Percentiles rank a stretch among this genome's conserved stretches.
Conservation (phyloP, 2,888 invertebrate species). For the Lepidocyrtinus sp. region DNA sequence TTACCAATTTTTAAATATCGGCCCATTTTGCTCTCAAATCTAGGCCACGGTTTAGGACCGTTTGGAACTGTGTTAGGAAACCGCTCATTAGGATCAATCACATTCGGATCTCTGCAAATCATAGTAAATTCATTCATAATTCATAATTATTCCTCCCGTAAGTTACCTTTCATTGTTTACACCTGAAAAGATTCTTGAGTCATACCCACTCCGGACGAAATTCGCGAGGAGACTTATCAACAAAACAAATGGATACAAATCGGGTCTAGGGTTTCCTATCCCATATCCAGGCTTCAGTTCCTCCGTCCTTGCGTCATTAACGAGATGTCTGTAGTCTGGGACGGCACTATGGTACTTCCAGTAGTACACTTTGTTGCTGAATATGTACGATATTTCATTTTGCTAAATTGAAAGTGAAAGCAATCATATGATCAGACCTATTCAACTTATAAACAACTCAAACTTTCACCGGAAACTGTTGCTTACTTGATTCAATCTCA, state of each 20-base stretch:
- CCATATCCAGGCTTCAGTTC: slow-evolving; percentile 41
- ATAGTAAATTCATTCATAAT: not conserved
- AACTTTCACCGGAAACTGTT: too few species aligned
- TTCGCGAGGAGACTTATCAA: slow-evolving; percentile 65
- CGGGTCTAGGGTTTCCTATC: slow-evolving; percentile 8
- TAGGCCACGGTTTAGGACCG: slow-evolving; percentile 66
- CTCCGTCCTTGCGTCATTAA: slow-evolving; percentile 46
- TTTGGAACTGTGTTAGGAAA: slow-evolving; percentile 43
- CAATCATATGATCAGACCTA: not conserved
- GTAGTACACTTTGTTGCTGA: slow-evolving; percentile 66
- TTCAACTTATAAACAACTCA: not conserved
- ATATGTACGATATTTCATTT: slow-evolving; percentile 68
- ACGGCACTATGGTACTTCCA: slow-evolving; percentile 62
- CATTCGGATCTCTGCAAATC: slow-evolving; percentile 64
- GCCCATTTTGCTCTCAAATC: slow-evolving; percentile 58
- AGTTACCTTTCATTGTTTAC: not conserved
- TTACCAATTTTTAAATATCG: slow-evolving; percentile 66
- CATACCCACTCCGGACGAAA: slow-evolving; percentile 67
- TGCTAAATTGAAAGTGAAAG: slow-evolving; percentile 47
- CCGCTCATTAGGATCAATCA: slow-evolving; percentile 58
- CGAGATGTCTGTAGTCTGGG: slow-evolving; percentile 45
- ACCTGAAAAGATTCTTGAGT: not conserved
- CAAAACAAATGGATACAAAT: slow-evolving; percentile 63
- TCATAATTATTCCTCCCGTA: too few species aligned
- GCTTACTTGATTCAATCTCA: slow-evolving; percentile 60